A percentile compares a stretch with the other conserved stretches of the same genome.
Evolutionary conservation across 2,797 vertebrate species (phyloP).

Genomic region (Microctenopoma lineatum): DNA sequence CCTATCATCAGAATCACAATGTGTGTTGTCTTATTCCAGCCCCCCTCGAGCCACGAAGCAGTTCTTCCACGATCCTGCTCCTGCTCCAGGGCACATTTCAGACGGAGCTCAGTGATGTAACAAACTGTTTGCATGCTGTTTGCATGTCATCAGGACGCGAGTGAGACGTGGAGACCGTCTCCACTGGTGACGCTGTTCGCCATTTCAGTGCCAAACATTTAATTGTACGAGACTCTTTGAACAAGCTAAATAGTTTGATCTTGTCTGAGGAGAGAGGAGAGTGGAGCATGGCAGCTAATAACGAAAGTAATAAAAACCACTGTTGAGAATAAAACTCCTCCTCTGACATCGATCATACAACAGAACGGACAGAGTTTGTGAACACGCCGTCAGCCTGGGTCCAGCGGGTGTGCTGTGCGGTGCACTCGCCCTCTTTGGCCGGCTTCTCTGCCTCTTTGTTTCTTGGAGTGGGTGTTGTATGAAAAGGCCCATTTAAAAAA

Average conservation of each 20-base stretch:
- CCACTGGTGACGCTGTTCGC: too few relatives aligned
- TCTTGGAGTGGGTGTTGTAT: constrained; percentile 71
- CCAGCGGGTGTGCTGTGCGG: constrained; percentile 23
- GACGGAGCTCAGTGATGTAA: too few relatives aligned
- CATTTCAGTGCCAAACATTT: too few relatives aligned
- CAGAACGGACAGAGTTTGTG: constrained; percentile 1
- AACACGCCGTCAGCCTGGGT: constrained; percentile 27
- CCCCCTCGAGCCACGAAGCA: background rate
- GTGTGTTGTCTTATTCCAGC: background rate
- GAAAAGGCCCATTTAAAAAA: constrained; percentile 69
- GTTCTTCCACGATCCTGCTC: constrained; percentile 9
- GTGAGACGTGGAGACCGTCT: too few relatives aligned
- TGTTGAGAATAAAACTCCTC: too few relatives aligned
- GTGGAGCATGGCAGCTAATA: background rate
- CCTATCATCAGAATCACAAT: too few relatives aligned
- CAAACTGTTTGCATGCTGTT: too few relatives aligned
- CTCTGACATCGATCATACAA: background rate
- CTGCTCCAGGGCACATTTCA: too few relatives aligned
- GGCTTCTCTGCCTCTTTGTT: constrained; percentile 44
- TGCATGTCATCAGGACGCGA: too few relatives aligned
- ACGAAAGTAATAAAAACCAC: background rate
- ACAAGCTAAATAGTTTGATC: too few relatives aligned
- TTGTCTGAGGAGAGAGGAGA: too few relatives aligned
- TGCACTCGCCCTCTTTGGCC: constrained; percentile 10
- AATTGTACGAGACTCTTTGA: too few relatives aligned